Base-by-base conservation (phyloP, 2,888 invertebrate genomes). In the Calliopum simillimum region DNA sequence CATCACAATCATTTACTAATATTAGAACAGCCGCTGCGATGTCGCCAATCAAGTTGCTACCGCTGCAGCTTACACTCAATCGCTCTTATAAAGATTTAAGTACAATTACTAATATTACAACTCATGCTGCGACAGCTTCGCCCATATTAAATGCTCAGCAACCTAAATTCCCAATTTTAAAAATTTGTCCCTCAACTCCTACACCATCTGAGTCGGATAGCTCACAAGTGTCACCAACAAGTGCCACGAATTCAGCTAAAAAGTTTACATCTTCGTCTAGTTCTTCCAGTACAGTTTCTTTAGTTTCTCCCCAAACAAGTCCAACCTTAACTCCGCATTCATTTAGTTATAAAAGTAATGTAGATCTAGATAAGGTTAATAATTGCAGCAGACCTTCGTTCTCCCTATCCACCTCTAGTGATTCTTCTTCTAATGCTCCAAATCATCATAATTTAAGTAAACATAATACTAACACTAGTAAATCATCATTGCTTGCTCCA, bases 401-500 rank as follows among this genome's bases (percentile, higher is more conserved):
- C 5, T 5, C 8, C 8, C 33, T 33, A 33, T 33, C 33, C 33
- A 33, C 33, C 16, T 21, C 44, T 56, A 58, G 33, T 6, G n/a
- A 25, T 33, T 58, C 25, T 6, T 19, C n/a, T 46, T 49, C 19
- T 49, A 33, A 8, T 43, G 1, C 21, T 19, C 58, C 59, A 49
- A 43, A 21, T 47, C 49, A 44, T 59, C 67, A 53, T 62, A 13
- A 46, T 25, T 53, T 55, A 14, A 55, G 55, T 68, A 62, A 14
- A 55, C 61, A 41, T 55, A 8, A 53, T 53, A 68, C 56, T 68
- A 62, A 62, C 68, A 53, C 33, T 55, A 62, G 62, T 81, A 79
- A 80, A 81, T 78, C 84, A 81, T 82, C 84, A 82, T 82, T 85
- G 86, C 86, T 86, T 86, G 85, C 83, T 80, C 84, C 85, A 82